Conservation (phyloP, 1,140 invertebrate genomes). For the Drosophila littoralis region DNA sequence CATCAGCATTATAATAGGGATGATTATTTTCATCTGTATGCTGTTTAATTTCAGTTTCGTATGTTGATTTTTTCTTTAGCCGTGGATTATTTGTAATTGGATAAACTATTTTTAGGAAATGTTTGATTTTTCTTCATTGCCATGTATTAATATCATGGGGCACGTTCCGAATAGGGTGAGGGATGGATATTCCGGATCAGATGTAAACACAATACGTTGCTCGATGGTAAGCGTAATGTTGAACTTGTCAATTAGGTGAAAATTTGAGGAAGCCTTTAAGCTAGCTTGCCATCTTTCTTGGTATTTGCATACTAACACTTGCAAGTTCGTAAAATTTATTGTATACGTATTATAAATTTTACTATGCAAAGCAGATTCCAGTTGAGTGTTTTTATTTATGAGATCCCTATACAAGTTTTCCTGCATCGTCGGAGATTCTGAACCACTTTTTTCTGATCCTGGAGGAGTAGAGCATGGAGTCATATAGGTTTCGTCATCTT, state of each 20-base stretch:
- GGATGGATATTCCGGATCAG: conserved; percentile 94
- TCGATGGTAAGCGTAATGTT: conserved; percentile 94
- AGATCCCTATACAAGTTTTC: conserved; percentile 46
- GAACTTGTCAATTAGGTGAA: conserved; percentile 96
- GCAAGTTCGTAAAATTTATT: conserved; percentile 93
- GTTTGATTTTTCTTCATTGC: conserved; percentile 93
- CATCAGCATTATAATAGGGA: conserved; percentile 51
- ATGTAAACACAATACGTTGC: conserved; percentile 91
- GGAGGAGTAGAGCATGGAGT: conserved; percentile 97
- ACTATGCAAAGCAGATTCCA: conserved; percentile 89
- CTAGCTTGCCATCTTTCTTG: conserved; percentile 95
- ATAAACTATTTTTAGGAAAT: conserved; percentile 85
- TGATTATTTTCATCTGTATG: conserved; percentile 42
- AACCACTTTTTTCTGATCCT: conserved; percentile 89
- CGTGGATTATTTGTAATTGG: conserved; percentile 76
- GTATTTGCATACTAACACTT: conserved; percentile 94
- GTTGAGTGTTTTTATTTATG: conserved; percentile 84
- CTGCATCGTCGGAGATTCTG: conserved; percentile 79
- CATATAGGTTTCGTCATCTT: conserved; percentile 89
- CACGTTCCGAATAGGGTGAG: conserved; percentile 93
- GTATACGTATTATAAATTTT: conserved; percentile 93
- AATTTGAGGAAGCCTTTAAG: conserved; percentile 91
- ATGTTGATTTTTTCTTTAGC: conserved; percentile 84
- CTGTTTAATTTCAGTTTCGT: conserved; percentile 29
- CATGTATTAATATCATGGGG: conserved; percentile 93